Evolutionary conservation across 2,888 invertebrate genomes (phyloP), one percentile per base, ranked within the genome.

Genomic region (Ennomos quercinarius): DNA sequence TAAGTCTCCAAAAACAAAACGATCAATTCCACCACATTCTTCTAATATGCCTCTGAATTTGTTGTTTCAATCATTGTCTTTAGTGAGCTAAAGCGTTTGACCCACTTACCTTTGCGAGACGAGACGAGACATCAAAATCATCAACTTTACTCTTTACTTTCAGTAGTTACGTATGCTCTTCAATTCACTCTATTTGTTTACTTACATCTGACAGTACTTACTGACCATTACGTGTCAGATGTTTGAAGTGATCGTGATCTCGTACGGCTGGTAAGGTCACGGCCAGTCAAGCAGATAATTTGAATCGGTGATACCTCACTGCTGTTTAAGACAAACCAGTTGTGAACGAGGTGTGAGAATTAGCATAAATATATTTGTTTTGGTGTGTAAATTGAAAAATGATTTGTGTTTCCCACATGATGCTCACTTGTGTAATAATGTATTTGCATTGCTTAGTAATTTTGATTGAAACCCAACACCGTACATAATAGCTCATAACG

Each of bases 241-340:
- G 59, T 54, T 48, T 50, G 27, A 12, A 35, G 39, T 53, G 44
- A 13, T 12, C 39, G 27, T 44, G 54, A 54, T 54, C 54, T 47
- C 48, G 57, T 50, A 59, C 13, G 48, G 45, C 13, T 47, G 10
- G 55, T 39, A 46, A 51, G 55, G 55, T 56, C 60, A 56, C 41
- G 55, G 60, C 43, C 60, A 55, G 55, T 51, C 55, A n/a, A 11
- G 51, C 60, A 47, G 55, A 56, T 61, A 52, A 61, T 61, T 60
- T 43, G 51, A 60, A 55, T 61, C 47, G 10, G 11, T 39, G 44
- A 59, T 53, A 54, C 45, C 46, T 41, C 34, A 34, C 11, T n/a
- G 42, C 40, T 46, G 34, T 52, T 41, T 36, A 36, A 39, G 12
- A 10, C 45, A 36, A 50, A 57, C 57, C 61, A 13, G 46, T 50